phyloP scores from a whole-genome alignment of 2,888 invertebrate genomes.

The Dascillus cervinus region DNA sequence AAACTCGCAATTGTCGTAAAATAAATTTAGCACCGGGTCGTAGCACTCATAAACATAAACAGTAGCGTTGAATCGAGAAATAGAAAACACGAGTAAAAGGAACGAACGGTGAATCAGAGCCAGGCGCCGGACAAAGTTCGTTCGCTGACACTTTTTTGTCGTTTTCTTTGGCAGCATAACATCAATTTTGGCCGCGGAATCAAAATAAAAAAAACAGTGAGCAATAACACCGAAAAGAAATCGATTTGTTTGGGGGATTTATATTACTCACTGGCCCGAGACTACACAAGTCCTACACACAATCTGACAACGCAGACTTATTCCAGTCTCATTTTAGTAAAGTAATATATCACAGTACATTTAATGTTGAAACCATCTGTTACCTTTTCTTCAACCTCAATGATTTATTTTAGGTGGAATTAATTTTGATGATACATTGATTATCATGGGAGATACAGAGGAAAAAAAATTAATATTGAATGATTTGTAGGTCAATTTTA shows the following conservation, averaged over 20 bases:
- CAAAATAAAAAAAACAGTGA: no score
- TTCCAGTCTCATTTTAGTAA: conserved; percentile 5
- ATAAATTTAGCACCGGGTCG: conserved; percentile 9
- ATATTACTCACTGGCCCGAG: conserved; percentile 15
- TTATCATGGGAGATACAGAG: conserved; percentile 2
- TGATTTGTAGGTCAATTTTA: conserved; percentile 4
- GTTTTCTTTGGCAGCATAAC: no score
- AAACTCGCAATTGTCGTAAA: no score
- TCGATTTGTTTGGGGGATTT: conserved; percentile 10
- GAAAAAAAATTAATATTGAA: conserved; percentile 1
- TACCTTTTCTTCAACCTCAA: conserved; percentile 5
- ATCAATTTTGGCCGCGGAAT: no score
- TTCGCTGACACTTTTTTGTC: no score
- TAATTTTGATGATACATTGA: conserved; percentile 7
- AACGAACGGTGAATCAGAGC: conserved; percentile 11
- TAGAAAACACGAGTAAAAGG: conserved; percentile 9
- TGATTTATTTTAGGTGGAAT: conserved; percentile 7
- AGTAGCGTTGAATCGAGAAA: no score
- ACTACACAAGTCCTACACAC: no score
- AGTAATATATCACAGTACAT: conserved; percentile 9
- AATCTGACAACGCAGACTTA: no score
- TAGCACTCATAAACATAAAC: no score
- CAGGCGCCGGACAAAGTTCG: conserved; percentile 11
- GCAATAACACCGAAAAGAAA: no score
- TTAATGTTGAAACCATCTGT: conserved; percentile 8